Base-by-base conservation (phyloP, 2,797 vertebrate genomes). In the Enteromius afrohamiltoni region DNA sequence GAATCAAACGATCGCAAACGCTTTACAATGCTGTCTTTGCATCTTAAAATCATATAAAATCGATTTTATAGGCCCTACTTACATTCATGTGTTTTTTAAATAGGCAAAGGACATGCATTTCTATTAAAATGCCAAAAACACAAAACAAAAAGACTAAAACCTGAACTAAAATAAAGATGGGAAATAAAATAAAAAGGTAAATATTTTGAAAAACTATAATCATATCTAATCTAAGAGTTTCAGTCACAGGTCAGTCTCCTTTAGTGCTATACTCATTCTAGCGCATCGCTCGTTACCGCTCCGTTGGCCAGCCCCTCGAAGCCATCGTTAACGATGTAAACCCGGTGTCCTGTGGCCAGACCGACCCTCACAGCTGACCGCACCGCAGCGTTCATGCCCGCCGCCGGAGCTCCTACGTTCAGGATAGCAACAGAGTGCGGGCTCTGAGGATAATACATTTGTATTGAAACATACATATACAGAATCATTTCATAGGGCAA, bases 371-470 rank as follows among this genome's bases (percentile, higher is more conserved):
- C 96, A 0, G 97, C 98, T 0, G 98, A 97, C 87, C 98, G 94
- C 87, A 96, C 97, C 0, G 96, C 97, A 0, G 97, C 94, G 0
- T 99, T 99, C 98, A 99, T 99, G 83, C 98, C 98, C 0, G 96
- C 96, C 0, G 97, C 97, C 0, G 98, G 98, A 4, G 98, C 98
- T 0, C 98, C 98, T 84, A 99, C 97, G 0, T 99, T 99, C 90
- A 99, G 92, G 80, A 99, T 93, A 73, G 96, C 97, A 88, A 99
- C 0, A 68, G 95, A 94, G 91, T 95, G 96, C 62, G 93, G 94
- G 88, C 93, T 97, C 98, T 99, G 87, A 29, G 3, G 0, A 53
- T 53, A 21, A 53, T 19, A 53, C 21, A 53, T 53, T 3, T 21
- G 19, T 3, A 53, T 21, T 53, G 3, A 21, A 21, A 9, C 7